Conservation (phyloP, 2,113 vertebrate genomes). For the Thamnophis sirtalis region DNA sequence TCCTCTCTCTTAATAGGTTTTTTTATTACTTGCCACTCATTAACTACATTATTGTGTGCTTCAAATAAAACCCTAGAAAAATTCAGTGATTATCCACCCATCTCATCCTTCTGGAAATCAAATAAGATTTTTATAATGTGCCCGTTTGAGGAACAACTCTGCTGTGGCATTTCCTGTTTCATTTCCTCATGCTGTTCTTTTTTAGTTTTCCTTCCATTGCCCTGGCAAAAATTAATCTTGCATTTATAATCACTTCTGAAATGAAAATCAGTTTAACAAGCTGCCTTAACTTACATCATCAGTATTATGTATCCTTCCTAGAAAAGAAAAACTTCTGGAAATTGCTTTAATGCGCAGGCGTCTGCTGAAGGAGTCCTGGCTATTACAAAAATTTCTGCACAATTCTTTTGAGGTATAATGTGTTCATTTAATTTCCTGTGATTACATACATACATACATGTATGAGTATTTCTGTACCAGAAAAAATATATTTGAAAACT, state of each 20-base stretch:
- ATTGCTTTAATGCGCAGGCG: conserved; percentile 56
- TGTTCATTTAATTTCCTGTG: neutral
- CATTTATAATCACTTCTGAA: neutral
- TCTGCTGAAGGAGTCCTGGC: conserved; percentile 73
- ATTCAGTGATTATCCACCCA: neutral
- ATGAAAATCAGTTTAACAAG: neutral
- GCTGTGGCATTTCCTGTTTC: neutral
- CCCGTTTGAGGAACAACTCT: neutral
- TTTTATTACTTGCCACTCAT: neutral
- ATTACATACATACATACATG: neutral
- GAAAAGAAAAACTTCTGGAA: conserved; percentile 75
- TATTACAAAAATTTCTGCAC: conserved; percentile 79
- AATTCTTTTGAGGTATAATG: conserved; percentile 79
- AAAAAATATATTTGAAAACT: neutral
- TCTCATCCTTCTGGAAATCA: neutral
- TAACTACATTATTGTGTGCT: neutral
- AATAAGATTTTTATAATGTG: neutral
- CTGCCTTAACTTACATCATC: neutral
- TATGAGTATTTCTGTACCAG: too few relatives aligned
- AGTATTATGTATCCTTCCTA: conserved; percentile 48
- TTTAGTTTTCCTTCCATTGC: neutral
- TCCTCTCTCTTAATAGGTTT: neutral
- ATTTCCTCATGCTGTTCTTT: neutral
- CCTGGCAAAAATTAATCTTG: neutral
- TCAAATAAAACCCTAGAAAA: neutral